Conservation (phyloP, 2,113 vertebrate species). For the Tupaia chinensis region DNA sequence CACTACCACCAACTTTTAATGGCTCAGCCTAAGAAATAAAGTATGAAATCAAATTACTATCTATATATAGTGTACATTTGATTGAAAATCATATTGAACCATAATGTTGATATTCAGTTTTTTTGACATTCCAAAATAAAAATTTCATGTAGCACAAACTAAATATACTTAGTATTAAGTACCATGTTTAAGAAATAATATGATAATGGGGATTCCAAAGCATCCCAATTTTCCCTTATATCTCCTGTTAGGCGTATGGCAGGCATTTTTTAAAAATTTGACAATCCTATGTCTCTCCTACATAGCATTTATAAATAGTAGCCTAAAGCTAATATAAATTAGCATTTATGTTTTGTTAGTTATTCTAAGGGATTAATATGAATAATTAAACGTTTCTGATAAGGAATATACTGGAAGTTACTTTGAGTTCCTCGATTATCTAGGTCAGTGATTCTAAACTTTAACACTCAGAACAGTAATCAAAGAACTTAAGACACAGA, state of each 20-base stretch:
- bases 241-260: conserved; percentile 18
- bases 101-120: not conserved
- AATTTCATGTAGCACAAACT: conserved; percentile 21
- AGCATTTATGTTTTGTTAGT: conserved; percentile 39
- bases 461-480: not conserved
- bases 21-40: not conserved
- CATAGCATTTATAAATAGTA: not conserved
- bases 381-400: not conserved
- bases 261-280: conserved; percentile 38
- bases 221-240: not conserved
- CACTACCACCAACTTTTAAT: conserved; percentile 40
- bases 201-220: not conserved
- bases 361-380: not conserved
- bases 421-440: conserved; percentile 20
- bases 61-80: conserved; percentile 20
- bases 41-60: not conserved
- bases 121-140: conserved; percentile 9
- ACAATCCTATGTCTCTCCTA: not conserved
- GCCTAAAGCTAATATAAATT: not conserved
- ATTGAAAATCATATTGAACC: conserved; percentile 23
- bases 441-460: conserved; percentile 10
- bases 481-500: not conserved
- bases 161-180: conserved; percentile 26
- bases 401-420: not conserved
- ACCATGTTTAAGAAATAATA: conserved; percentile 38